phyloP scores from a whole-genome alignment of 2,113 vertebrate species.

The Macroglossus sobrinus region DNA sequence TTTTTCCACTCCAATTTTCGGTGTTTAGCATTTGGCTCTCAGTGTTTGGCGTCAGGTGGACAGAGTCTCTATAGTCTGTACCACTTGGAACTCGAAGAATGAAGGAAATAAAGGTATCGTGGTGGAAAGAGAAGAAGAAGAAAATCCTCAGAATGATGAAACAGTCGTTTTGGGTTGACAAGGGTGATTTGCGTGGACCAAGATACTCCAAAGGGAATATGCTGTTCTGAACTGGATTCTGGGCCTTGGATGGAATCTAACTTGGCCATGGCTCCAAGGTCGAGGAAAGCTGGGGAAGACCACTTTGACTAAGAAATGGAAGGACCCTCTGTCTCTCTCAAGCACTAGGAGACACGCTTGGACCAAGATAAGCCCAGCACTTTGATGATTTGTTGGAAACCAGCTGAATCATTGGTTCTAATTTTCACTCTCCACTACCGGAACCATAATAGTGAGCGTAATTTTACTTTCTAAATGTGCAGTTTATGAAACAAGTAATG shows the following conservation, averaged over 20 bases:
- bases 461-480: background rate
- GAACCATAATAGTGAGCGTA: background rate
- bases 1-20: background rate
- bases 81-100: background rate
- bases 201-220: background rate
- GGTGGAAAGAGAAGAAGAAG: background rate
- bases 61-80: background rate
- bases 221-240: conserved; percentile 44
- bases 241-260: conserved; percentile 4
- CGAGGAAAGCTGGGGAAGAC: background rate
- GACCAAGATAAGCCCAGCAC: background rate
- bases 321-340: background rate
- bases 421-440: background rate
- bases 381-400: background rate
- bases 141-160: background rate
- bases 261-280: background rate
- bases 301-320: background rate
- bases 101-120: background rate
- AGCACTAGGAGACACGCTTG: background rate
- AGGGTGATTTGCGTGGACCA: conserved; percentile 21
- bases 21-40: background rate
- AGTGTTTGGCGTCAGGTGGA: background rate
- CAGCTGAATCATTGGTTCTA: background rate
- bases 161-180: background rate
- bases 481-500: background rate